Evolutionary conservation across 2,113 vertebrate genomes (phyloP), one percentile per base, ranked within the genome.

Genomic region (Crotalus helleri): DNA sequence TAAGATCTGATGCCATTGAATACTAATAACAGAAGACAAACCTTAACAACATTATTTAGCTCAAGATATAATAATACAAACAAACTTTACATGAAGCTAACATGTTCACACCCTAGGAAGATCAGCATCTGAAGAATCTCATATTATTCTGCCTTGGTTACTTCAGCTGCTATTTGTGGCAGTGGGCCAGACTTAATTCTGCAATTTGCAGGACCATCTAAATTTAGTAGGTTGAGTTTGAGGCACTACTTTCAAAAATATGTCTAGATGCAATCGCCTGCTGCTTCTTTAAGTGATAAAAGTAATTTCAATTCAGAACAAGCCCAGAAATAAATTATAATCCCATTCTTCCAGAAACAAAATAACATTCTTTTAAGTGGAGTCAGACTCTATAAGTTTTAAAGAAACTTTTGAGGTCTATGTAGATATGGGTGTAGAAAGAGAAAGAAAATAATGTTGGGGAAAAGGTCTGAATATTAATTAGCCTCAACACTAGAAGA

Each of bases 1-100:
- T 92, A 88, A 0, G 92, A 93, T 94, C 90, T 91, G 85, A 94
- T 96, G 90, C 94, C 13, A 17, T 29, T 54, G 85, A 92, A 91
- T 33, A 51, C 24, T 55, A 15, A 87, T 94, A 33, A 8, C 15
- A 90, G 85, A 95, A 92, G 29, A 94, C 1, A 88, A 85, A 85
- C 1, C 1, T 33, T 44, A 81, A 44, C 33, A 81, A 81, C 7
- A 81, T 8, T 21, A 44, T 44, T 21, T 44, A 44, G 33, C 39
- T 81, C 33, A 33, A 81, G 33, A 81, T 81, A 81, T 9, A 81
- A 39, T 39, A 39, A 2, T 19, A 81, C 17, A 44, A 81, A 81
- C 33, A 21, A 81, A 81, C 74, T 44, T 81, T 81, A 17, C 74
- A 81, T 44, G 19, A 81, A 81, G 17, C 74, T 44, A 81, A 81